Base-by-base conservation (phyloP, 2,888 invertebrate species). In the Mythimna albipuncta region DNA sequence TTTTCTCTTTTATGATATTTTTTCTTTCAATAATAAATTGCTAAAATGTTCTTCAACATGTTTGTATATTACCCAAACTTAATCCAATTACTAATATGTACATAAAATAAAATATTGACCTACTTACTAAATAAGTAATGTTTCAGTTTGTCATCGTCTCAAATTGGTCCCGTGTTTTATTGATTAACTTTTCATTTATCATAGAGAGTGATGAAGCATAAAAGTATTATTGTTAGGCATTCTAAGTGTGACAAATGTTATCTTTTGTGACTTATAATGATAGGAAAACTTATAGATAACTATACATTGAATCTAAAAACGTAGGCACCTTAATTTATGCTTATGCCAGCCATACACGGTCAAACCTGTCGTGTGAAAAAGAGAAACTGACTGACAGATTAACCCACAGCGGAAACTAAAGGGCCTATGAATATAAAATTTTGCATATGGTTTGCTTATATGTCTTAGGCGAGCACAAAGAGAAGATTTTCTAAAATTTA, bases 121-220 rank as follows among this genome's bases (percentile, higher is more conserved):
- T 10, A 54, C 52, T 72, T 72, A 50, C 19, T 5, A 38, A 52
- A 19, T 26, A 63, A 50, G 16, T 58, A 7, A n/a, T n/a, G 38
- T 74, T 73, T 74, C 10, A 65, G 16, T 59, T 9, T 44, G 73
- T 59, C 65, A 65, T 52, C 65, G 58, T 58, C 11, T 59, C 21
- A 59, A 74, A 74, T 74, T 74, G 52, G n/a, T 52, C 16, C n/a
- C 58, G 38, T 32, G 32, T 57, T 74, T 50, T 52, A 52, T 65
- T 73, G 38, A 58, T 73, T n/a, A 65, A 3, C 21, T 21, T 44
- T 64, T 54, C 44, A 54, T 65, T 73, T 16, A 65, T 64, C 44
- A 52, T 35, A 35, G n/a, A 59, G 16, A 58, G 41, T 65, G 58
- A 73, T n/a, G 4, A n/a, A 16, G 58, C 52, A 73, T 50, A 44